Evolutionary conservation across 2,888 invertebrate species (phyloP).

Genomic region (Lomographa bimaculata): DNA sequence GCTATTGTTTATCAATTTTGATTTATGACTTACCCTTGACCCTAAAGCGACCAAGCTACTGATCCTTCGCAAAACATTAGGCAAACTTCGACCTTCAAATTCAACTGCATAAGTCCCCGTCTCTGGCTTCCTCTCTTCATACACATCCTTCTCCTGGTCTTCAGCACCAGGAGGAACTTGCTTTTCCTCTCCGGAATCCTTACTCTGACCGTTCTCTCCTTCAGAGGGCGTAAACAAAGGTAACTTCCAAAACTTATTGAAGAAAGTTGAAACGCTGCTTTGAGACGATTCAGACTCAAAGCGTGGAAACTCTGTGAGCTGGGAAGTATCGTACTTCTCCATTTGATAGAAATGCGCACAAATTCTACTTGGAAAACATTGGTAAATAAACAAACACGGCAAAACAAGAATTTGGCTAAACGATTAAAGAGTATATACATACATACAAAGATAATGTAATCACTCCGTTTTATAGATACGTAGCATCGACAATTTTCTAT

Average conservation of each 20-base stretch:
- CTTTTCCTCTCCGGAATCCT: slow-evolving; percentile 43
- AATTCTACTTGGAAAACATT: no score
- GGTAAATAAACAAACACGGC: no score
- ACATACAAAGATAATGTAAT: no score
- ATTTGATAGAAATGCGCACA: no score
- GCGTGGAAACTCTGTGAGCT: slow-evolving; percentile 80
- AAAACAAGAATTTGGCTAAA: no score
- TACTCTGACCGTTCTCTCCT: slow-evolving; percentile 52
- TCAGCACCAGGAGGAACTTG: slow-evolving; percentile 41
- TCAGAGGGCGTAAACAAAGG: slow-evolving; percentile 81
- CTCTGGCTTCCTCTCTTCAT: slow-evolving; percentile 59
- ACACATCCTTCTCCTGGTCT: slow-evolving; percentile 47
- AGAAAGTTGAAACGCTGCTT: slow-evolving; percentile 88
- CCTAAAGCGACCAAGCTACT: slow-evolving; percentile 93
- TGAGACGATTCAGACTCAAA: slow-evolving; percentile 90
- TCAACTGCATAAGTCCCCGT: slow-evolving; percentile 79
- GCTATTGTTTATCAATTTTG: no score
- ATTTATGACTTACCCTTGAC: slow-evolving; percentile 89
- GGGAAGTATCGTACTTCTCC: slow-evolving; percentile 76
- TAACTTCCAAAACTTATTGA: slow-evolving; percentile 89
- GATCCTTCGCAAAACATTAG: slow-evolving; percentile 93
- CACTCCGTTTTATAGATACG: no score
- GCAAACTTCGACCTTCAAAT: slow-evolving; percentile 89
- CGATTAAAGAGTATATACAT: no score
- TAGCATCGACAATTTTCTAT: no score